Percentiles rank a stretch among this genome's conserved stretches.
phyloP scores from a whole-genome alignment of 2,797 vertebrate species.

The Catamblyrhynchus diadema region DNA sequence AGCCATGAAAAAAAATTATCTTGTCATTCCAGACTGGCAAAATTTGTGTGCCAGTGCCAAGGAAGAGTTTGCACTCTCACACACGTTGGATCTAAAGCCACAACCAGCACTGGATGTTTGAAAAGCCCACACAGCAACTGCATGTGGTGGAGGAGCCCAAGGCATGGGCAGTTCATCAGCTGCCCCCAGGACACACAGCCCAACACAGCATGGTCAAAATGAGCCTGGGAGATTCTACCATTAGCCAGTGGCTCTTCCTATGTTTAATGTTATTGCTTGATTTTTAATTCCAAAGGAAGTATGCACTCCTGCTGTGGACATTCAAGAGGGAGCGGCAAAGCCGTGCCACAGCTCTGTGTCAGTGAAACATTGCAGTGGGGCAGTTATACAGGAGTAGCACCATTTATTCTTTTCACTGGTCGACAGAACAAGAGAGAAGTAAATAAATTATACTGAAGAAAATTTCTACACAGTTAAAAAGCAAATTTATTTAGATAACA shows the following conservation, averaged over 20 bases:
- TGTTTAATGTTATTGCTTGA: neutral
- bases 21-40: neutral
- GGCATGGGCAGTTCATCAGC: neutral
- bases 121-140: rapidly evolving
- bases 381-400: neutral
- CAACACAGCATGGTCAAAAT: neutral
- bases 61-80: neutral
- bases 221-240: neutral
- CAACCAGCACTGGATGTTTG: neutral
- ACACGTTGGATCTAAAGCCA: neutral
- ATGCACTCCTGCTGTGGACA: neutral
- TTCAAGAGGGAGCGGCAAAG: neutral
- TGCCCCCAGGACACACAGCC: neutral
- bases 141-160: neutral
- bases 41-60: neutral
- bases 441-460: constrained; percentile 25
- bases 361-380: neutral
- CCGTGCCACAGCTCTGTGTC: neutral
- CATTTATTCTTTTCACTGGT: neutral
- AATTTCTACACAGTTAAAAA: neutral
- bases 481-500: neutral
- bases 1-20: neutral
- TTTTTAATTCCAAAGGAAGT: neutral
- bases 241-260: neutral
- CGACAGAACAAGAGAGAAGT: neutral